Evolutionary conservation across 2,797 vertebrate genomes (phyloP), one percentile per base, ranked within the genome.

Genomic region (Anolis apletophallus): DNA sequence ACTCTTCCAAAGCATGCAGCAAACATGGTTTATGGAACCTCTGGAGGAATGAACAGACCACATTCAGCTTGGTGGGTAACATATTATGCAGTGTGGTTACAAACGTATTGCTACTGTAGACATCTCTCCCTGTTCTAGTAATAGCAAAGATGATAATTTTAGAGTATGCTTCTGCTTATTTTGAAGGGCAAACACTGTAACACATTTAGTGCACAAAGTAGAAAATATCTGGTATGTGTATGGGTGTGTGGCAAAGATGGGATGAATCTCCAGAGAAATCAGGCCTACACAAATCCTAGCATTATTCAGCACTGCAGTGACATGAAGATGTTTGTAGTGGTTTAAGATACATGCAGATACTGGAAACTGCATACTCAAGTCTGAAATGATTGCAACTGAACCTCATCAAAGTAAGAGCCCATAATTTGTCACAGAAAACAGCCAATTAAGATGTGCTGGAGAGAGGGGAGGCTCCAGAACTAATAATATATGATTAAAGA

Each of bases 361-460:
- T 98, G 97, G 97, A 97, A 98, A 97, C 95, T 94, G 94, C 94
- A 91, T 96, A 96, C 96, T 98, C 96, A 93, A 97, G 97, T 98
- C 97, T 97, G 97, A 97, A 97, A 97, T 97, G 97, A 98, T 98
- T 98, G 97, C 97, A 97, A 97, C 97, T 97, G 96, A 97, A 98
- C 97, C 98, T 99, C 98, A 99, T 99, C 98, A 98, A 98, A 99
- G 98, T 96, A 95, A 97, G 96, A 97, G 96, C 97, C 98, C 98
- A 97, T 99, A 98, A 98, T 99, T 99, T 99, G 98, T 98, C 98
- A 98, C 97, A 98, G 98, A 98, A 98, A 98, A 98, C 98, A 98
- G 98, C 96, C 97, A 98, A 98, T 99, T 99, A 99, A 98, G 97
- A 99, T 98, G 98, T 97, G 98, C 98, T 98, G 97, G 96, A 97